phyloP scores from a whole-genome alignment of 2,797 vertebrate species.

The Gallinago nigripennis region DNA sequence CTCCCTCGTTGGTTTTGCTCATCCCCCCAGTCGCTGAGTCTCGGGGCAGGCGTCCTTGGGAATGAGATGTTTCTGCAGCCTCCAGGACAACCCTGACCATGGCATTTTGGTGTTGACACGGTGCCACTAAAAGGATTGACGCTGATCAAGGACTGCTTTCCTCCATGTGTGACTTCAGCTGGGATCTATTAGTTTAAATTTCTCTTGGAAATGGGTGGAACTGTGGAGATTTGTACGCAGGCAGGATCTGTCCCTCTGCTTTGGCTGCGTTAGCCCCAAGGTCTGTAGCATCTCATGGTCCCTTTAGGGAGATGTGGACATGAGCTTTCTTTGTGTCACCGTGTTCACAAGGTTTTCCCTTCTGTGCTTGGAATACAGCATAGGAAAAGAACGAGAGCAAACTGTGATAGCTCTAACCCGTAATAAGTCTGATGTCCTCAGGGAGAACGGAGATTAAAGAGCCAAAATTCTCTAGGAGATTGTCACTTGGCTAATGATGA shows the following conservation, averaged over 20 bases:
- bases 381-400: background rate
- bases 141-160: background rate
- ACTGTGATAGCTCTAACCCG: conserved; percentile 3
- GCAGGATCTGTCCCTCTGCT: background rate
- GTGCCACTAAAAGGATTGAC: background rate
- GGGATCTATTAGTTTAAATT: background rate
- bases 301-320: background rate
- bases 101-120: accelerated
- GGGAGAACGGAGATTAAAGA: conserved; percentile 63
- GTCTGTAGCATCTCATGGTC: background rate
- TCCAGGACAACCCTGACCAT: accelerated
- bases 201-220: background rate
- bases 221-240: background rate
- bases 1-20: background rate
- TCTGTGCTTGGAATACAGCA: background rate
- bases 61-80: background rate
- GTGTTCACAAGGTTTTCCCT: background rate
- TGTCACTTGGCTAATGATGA: conserved; percentile 70
- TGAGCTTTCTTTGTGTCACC: background rate
- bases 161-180: background rate
- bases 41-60: accelerated
- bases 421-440: background rate
- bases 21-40: accelerated
- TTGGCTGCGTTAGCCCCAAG: background rate
- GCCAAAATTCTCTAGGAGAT: conserved; percentile 67